Conservation (phyloP, 1,140 invertebrate genomes). For the Cecropterus lyciades region DNA sequence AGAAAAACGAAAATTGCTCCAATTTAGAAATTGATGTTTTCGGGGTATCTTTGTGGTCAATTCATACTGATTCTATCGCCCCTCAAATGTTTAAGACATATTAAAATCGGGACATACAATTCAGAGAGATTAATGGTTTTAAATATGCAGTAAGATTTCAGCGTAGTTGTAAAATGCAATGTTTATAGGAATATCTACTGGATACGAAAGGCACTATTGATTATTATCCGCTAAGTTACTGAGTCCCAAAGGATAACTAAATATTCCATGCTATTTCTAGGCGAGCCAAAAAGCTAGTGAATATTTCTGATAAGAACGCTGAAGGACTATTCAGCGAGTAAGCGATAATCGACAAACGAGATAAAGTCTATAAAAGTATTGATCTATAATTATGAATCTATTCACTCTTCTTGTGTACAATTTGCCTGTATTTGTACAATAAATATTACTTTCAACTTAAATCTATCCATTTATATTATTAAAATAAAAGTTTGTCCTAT, state of each 20-base stretch:
- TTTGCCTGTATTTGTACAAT: too few species aligned
- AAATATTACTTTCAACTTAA: too few species aligned
- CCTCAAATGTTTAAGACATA: too few species aligned
- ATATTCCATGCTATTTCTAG: neutral
- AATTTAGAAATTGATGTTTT: too few species aligned
- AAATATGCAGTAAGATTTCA: neutral
- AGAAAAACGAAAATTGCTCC: too few species aligned
- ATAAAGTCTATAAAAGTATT: neutral
- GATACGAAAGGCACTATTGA: constrained; percentile 30
- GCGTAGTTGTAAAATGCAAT: neutral
- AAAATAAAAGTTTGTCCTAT: too few species aligned
- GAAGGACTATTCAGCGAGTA: neutral
- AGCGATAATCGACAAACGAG: neutral
- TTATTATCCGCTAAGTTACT: constrained; percentile 29
- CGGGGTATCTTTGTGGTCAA: too few species aligned
- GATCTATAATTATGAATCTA: too few species aligned
- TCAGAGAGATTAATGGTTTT: neutral
- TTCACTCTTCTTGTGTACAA: too few species aligned
- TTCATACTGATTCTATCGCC: too few species aligned
- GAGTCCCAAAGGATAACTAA: constrained; percentile 29
- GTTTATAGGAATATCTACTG: neutral
- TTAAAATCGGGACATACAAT: too few species aligned
- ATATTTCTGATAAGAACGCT: neutral
- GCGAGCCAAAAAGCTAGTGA: constrained; percentile 1
- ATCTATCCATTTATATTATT: too few species aligned